Evolutionary conservation across 2,113 vertebrate genomes (phyloP).

Genomic region (Crypturellus undulatus): DNA sequence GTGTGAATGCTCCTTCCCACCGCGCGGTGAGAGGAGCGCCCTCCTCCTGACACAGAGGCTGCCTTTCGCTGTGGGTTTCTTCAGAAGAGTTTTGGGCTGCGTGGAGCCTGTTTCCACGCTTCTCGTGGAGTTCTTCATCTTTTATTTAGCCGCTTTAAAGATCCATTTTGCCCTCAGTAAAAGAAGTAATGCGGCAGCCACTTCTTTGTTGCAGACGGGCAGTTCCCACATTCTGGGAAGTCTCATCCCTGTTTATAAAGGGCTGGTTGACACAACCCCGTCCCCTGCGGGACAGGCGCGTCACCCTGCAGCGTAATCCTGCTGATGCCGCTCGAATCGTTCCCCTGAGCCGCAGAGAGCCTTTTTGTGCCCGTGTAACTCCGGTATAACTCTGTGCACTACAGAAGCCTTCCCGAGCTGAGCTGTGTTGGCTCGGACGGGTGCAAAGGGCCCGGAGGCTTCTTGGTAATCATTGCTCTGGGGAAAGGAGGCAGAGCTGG

Average conservation of each 20-base stretch:
- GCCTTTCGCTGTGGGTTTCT: conserved; percentile 9
- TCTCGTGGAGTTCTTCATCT: not conserved
- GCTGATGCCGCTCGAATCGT: not conserved
- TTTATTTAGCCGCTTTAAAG: not conserved
- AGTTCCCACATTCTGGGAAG: not conserved
- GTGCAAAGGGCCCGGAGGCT: not conserved
- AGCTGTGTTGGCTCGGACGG: not conserved
- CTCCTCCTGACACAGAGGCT: not conserved
- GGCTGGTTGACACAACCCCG: not conserved
- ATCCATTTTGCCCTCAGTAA: not conserved
- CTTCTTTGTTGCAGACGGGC: not conserved
- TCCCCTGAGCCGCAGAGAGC: conserved; percentile 32
- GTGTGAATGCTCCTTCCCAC: conserved; percentile 53
- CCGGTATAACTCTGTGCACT: not conserved
- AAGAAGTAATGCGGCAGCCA: not conserved
- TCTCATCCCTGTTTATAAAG: not conserved
- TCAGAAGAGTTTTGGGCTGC: not conserved
- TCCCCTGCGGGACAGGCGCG: not conserved
- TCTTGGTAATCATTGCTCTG: not conserved
- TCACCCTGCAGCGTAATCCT: not conserved
- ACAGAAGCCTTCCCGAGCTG: not conserved
- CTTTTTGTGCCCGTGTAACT: not conserved
- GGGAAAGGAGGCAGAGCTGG: not conserved
- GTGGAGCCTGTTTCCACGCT: not conserved
- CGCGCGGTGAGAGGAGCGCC: not conserved